These are phyloP conservation scores for Pitta sordida DNA, from an alignment of 2,113 vertebrate species.

Conservation along the genomic window DNA sequence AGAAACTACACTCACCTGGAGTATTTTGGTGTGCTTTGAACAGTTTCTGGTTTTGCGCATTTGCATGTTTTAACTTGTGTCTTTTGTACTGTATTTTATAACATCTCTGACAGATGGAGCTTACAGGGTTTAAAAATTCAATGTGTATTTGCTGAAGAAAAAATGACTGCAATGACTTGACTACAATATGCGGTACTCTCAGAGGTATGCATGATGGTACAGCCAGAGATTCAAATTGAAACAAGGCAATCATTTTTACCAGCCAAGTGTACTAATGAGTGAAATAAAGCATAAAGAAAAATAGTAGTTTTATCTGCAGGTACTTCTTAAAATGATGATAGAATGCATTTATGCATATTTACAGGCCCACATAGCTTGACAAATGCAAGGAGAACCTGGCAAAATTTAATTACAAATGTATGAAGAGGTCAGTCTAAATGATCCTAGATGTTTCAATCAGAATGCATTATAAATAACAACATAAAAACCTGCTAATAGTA, in stretches of 20 bases:
- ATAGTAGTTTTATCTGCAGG: neutral
- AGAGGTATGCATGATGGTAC: neutral
- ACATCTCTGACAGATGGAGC: neutral
- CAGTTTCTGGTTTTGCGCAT: neutral
- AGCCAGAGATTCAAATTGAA: neutral
- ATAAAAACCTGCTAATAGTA: neutral
- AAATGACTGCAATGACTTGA: neutral
- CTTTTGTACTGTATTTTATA: neutral
- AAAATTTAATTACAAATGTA: neutral
- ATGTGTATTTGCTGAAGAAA: neutral
- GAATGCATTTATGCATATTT: neutral
- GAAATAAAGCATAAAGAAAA: neutral
- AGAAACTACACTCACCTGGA: neutral
- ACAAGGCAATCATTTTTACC: neutral
- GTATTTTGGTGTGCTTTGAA: neutral
- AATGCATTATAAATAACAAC: neutral
- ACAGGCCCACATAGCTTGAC: neutral
- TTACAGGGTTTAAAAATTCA: neutral
- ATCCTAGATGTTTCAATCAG: neutral
- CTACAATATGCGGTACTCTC: neutral
- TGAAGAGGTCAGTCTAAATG: neutral
- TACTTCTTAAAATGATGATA: neutral
- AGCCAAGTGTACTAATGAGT: neutral
- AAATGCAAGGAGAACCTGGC: neutral
- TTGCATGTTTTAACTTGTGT: neutral